phyloP scores from a whole-genome alignment of 37 sponge, comb jelly and placozoan genomes.

The Geodia barretti region DNA sequence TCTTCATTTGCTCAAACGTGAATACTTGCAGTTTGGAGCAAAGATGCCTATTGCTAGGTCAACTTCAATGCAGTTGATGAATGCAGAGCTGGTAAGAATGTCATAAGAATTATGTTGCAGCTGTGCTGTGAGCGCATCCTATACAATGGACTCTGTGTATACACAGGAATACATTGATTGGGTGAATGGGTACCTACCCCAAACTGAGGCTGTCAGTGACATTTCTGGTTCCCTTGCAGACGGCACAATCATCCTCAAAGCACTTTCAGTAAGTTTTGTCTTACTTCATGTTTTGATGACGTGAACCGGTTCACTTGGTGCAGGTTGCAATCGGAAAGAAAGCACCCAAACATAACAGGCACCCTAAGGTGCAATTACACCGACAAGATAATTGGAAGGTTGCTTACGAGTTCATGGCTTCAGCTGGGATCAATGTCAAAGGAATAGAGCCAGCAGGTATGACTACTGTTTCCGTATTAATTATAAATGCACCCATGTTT shows the following conservation, averaged over 20 bases:
- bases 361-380: slow-evolving; percentile 63
- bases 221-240: slow-evolving; percentile 48
- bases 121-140: too few species aligned
- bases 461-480: background rate
- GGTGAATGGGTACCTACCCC: slow-evolving; percentile 61
- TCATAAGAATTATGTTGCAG: background rate
- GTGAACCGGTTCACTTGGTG: background rate
- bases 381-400: slow-evolving; percentile 77
- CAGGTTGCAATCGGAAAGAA: slow-evolving; percentile 61
- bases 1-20: background rate
- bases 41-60: slow-evolving; percentile 35
- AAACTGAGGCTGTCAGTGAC: slow-evolving; percentile 19
- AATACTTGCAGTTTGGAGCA: background rate
- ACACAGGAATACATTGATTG: slow-evolving; percentile 58
- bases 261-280: slow-evolving; percentile 53
- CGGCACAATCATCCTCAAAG: slow-evolving; percentile 55
- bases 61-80: slow-evolving; percentile 18
- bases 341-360: slow-evolving; percentile 39
- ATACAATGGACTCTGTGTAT: background rate
- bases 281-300: too few species aligned
- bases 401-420: slow-evolving; percentile 69
- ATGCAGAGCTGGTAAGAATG: slow-evolving; percentile 29
- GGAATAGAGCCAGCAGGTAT: slow-evolving; percentile 83
- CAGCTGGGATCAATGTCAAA: slow-evolving; percentile 59
- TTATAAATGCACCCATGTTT: background rate